Evolutionary conservation across 2,797 vertebrate species (phyloP).

Genomic region (Threskiornis aethiopicus): DNA sequence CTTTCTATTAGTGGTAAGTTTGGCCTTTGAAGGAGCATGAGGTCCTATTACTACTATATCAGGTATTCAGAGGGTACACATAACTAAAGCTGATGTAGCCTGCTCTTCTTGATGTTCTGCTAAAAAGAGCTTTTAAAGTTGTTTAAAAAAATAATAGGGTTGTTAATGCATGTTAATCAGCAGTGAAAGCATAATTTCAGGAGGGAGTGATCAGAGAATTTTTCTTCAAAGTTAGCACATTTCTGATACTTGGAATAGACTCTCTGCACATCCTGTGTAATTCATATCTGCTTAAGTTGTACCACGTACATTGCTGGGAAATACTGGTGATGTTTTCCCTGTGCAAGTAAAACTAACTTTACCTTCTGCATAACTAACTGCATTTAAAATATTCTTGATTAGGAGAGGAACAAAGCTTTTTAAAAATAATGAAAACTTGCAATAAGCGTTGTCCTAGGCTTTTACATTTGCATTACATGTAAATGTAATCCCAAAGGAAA

Average conservation of each 20-base stretch:
- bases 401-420: background rate
- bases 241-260: background rate
- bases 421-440: background rate
- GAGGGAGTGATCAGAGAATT: background rate
- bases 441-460: background rate
- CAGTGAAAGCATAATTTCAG: background rate
- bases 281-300: background rate
- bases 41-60: background rate
- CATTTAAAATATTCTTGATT: background rate
- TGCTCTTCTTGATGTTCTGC: background rate
- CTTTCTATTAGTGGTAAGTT: background rate
- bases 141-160: background rate
- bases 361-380: background rate
- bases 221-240: background rate
- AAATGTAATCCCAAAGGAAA: background rate
- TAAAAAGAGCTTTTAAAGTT: background rate
- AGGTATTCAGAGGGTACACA: background rate
- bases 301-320: accelerated
- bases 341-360: background rate
- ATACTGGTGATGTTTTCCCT: background rate
- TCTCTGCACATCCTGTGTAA: background rate
- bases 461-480: background rate
- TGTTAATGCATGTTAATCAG: background rate
- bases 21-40: background rate
- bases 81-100: background rate